A percentile compares a stretch with the other conserved stretches of the same genome.
These are phyloP conservation scores for Cephus sareptanus DNA, from an alignment of 2,888 invertebrate genomes.

Conservation along the genomic window DNA sequence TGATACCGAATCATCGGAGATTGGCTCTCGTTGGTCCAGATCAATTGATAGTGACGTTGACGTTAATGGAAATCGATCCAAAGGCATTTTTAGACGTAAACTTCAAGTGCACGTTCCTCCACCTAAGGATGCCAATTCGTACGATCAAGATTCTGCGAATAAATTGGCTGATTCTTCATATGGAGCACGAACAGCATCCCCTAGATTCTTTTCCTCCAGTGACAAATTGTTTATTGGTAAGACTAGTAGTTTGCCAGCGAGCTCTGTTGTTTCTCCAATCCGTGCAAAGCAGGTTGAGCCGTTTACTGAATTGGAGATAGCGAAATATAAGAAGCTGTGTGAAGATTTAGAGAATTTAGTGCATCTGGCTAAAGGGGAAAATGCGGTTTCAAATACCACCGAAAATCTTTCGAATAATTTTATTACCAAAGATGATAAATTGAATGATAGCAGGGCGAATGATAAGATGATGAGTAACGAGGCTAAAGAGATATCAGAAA, in stretches of 20 bases:
- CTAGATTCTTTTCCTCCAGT: background rate
- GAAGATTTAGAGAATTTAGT: slow-evolving; percentile 56
- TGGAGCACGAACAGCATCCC: slow-evolving; percentile 4
- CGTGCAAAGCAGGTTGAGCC: slow-evolving; percentile 16
- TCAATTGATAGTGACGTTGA: slow-evolving; percentile 31
- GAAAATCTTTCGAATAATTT: background rate
- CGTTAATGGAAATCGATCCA: slow-evolving; percentile 49
- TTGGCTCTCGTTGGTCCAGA: slow-evolving; percentile 23
- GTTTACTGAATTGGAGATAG: slow-evolving; percentile 48
- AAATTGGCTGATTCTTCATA: slow-evolving; percentile 16
- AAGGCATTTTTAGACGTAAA: slow-evolving; percentile 31
- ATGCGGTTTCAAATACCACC: slow-evolving; percentile 3
- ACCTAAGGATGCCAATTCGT: slow-evolving; percentile 11
- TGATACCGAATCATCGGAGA: slow-evolving; percentile 34
- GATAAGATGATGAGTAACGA: background rate
- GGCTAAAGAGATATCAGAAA: slow-evolving; percentile 3
- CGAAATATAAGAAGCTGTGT: slow-evolving; percentile 53
- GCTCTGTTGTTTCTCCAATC: background rate
- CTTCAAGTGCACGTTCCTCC: slow-evolving; percentile 41
- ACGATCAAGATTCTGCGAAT: background rate
- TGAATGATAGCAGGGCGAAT: background rate
- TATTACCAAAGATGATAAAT: slow-evolving; percentile 9
- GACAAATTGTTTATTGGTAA: background rate
- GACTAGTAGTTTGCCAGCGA: background rate
- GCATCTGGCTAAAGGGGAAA: slow-evolving; percentile 26